Conservation (phyloP, 2,888 invertebrate genomes). For the Perithous albicinctus region DNA sequence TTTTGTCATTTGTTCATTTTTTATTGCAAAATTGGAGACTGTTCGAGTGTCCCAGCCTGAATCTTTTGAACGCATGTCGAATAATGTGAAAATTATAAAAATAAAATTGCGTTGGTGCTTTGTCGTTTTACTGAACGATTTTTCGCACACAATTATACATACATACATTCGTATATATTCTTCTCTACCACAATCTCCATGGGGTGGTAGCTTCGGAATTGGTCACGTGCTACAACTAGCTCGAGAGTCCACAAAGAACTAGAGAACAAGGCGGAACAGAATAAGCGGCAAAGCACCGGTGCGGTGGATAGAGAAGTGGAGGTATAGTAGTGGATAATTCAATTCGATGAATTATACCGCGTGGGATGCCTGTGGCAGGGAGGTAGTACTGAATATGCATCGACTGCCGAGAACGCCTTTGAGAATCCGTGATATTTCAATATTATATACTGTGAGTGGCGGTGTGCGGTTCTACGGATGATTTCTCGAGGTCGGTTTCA, state of each 20-base stretch:
- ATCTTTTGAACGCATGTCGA: too few relatives aligned
- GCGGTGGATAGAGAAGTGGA: not conserved
- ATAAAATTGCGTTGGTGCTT: too few relatives aligned
- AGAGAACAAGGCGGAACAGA: not conserved
- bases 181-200: not conserved
- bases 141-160: too few relatives aligned
- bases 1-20: too few relatives aligned
- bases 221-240: not conserved
- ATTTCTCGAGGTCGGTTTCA: conserved; percentile 3
- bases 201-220: not conserved
- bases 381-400: conserved; percentile 56
- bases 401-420: conserved; percentile 31
- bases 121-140: too few relatives aligned
- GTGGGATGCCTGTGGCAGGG: not conserved
- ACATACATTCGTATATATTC: too few relatives aligned
- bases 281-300: not conserved
- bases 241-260: not conserved
- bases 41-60: too few relatives aligned
- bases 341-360: conserved; percentile 57
- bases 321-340: conserved; percentile 50
- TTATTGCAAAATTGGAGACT: too few relatives aligned
- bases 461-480: too few relatives aligned
- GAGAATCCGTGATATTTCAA: conserved; percentile 47
- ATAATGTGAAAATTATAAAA: too few relatives aligned
- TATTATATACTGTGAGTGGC: conserved; percentile 19